phyloP scores from a whole-genome alignment of 2,888 invertebrate species.

The Patella pellucida region DNA sequence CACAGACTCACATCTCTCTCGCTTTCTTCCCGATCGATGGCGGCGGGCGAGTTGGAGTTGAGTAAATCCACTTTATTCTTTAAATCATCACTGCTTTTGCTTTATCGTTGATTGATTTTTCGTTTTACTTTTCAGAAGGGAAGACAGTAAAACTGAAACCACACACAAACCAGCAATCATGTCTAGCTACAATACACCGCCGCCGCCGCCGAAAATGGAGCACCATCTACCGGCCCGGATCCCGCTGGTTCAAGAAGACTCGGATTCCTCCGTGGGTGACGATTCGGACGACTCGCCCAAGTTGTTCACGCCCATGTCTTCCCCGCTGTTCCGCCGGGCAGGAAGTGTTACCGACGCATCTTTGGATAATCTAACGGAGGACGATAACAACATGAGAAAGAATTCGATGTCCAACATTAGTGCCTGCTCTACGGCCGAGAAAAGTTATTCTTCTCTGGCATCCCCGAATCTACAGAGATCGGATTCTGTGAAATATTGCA shows the following conservation, averaged over 20 bases:
- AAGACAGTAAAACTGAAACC: no score
- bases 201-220: background rate
- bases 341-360: slow-evolving; percentile 18
- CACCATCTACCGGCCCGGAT: background rate
- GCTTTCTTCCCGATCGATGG: no score
- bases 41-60: no score
- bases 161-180: no score
- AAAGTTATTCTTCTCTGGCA: slow-evolving; percentile 35
- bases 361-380: background rate
- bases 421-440: slow-evolving; percentile 20
- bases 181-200: background rate
- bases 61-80: no score
- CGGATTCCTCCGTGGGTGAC: slow-evolving; percentile 14
- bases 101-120: no score
- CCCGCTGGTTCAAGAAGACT: background rate
- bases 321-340: slow-evolving; percentile 30
- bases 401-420: slow-evolving; percentile 26
- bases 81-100: no score
- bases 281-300: slow-evolving; percentile 31
- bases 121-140: no score
- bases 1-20: no score
- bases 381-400: slow-evolving; percentile 12
- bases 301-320: slow-evolving; percentile 35
- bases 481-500: slow-evolving; percentile 61
- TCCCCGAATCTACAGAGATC: slow-evolving; percentile 57